Base-by-base conservation (phyloP, 2,113 vertebrate species). In the Lamprologus speciosus region DNA sequence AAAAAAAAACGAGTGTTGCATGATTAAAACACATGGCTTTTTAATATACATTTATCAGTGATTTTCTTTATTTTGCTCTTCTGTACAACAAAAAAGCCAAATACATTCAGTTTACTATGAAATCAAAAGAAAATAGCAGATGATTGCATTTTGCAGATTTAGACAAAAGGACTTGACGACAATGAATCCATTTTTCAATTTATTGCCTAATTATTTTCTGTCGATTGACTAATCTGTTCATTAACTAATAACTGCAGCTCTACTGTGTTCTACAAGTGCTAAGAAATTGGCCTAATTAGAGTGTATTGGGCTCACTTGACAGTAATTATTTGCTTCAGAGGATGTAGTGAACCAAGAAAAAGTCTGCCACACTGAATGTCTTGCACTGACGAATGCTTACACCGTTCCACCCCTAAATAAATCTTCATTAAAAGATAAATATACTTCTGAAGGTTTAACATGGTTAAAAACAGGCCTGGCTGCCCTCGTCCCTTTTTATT, bases 251-350 rank as follows among this genome's bases (percentile, higher is more conserved):
- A 53, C 21, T 88, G 79, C 54, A 11, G 65, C 80, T 73, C 58
- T 12, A 17, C 58, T 23, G 17, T 82, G 37, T 33, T 75, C 65
- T 75, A 89, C 70, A 35, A 79, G 55, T 83, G 57, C 84, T 57
- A 80, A 78, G 51, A 60, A 70, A 79, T 21, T 65, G 45, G 63
- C 81, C 83, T 85, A 82, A 89, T 89, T 85, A 85, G n/a, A 55
- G 83, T 55, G 63, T 54, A 79, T 79, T 55, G 87, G 80, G 28
- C 80, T 78, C 78, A 85, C 80, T 82, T 54, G 33, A 58, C 40
- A 78, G 83, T 89, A 82, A 85, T 89, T 85, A 85, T 85, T 85
- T 85, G 83, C 84, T 86, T 53, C 73, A 73, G 40, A 84, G 60
- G 13, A 23, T 37, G n/a, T 35, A 81, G 51, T 35, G 40, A 89